A percentile compares a stretch with the other conserved stretches of the same genome.
phyloP scores from a whole-genome alignment of 2,797 vertebrate genomes.

The Paguma larvata region DNA sequence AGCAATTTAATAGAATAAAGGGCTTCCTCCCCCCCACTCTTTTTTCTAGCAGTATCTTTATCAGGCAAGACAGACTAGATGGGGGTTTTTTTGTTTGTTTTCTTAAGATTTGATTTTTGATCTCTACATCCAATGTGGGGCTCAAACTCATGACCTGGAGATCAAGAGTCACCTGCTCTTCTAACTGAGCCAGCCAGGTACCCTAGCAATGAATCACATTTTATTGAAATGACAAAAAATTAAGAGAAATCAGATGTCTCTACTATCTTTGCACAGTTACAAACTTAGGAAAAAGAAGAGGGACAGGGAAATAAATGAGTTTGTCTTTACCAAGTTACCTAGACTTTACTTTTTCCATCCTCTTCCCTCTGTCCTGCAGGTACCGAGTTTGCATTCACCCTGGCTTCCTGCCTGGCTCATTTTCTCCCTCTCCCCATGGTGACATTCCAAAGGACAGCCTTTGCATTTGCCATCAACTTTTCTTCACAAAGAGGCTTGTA shows the following conservation, averaged over 20 bases:
- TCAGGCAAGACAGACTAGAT: neutral
- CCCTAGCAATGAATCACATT: neutral
- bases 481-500: neutral
- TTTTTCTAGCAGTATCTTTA: neutral
- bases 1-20: neutral
- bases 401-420: neutral
- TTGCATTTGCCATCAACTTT: neutral
- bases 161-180: neutral
- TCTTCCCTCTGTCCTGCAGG: neutral
- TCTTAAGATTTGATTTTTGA: neutral
- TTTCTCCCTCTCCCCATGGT: neutral
- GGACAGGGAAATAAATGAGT: neutral
- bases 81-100: neutral
- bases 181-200: neutral
- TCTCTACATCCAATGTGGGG: neutral
- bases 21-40: accelerated
- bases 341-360: neutral
- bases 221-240: neutral
- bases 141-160: neutral
- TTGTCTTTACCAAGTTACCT: neutral
- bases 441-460: neutral
- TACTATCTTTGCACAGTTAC: neutral
- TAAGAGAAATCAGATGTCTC: neutral
- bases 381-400: neutral
- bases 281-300: neutral